phyloP scores from a whole-genome alignment of 2,888 invertebrate species.

The Melanostoma scalare region DNA sequence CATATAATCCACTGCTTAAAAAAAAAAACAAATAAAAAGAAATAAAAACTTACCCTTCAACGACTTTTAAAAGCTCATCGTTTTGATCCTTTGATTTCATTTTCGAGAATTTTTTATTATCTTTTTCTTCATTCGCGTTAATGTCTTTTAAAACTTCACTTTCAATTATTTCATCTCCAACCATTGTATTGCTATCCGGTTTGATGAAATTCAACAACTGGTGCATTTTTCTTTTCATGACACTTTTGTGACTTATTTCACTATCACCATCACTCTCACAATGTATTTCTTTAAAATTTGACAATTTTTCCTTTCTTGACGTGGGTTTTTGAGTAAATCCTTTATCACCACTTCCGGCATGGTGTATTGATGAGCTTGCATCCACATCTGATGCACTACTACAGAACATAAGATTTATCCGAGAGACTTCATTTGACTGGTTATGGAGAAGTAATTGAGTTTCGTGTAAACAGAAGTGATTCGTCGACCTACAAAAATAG shows the following conservation, averaged over 20 bases:
- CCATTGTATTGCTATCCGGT: conserved; percentile 44
- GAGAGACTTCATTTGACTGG: conserved; percentile 76
- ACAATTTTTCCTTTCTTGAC: conserved; percentile 29
- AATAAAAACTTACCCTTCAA: conserved; percentile 34
- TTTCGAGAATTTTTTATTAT: conserved; percentile 20
- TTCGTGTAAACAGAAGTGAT: conserved; percentile 76
- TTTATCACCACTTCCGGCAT: conserved; percentile 33
- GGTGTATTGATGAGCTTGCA: conserved; percentile 33
- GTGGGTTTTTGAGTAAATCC: conserved; percentile 45
- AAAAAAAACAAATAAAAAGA: too few relatives aligned
- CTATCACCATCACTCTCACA: conserved; percentile 46
- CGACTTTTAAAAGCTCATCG: background rate
- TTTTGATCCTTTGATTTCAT: conserved; percentile 1
- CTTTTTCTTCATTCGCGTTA: conserved; percentile 36
- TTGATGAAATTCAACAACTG: conserved; percentile 58
- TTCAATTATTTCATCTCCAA: conserved; percentile 36
- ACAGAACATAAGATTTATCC: conserved; percentile 76
- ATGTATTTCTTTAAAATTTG: conserved; percentile 45
- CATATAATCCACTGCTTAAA: too few relatives aligned
- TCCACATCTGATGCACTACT: conserved; percentile 61
- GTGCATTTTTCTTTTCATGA: conserved; percentile 62
- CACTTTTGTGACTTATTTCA: conserved; percentile 50
- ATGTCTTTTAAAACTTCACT: conserved; percentile 41
- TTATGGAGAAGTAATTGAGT: conserved; percentile 67
- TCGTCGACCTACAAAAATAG: conserved; percentile 74